Evolutionary conservation across 2,797 vertebrate species (phyloP), one percentile per base, ranked within the genome.

Genomic region (Aulostomus chinensis): DNA sequence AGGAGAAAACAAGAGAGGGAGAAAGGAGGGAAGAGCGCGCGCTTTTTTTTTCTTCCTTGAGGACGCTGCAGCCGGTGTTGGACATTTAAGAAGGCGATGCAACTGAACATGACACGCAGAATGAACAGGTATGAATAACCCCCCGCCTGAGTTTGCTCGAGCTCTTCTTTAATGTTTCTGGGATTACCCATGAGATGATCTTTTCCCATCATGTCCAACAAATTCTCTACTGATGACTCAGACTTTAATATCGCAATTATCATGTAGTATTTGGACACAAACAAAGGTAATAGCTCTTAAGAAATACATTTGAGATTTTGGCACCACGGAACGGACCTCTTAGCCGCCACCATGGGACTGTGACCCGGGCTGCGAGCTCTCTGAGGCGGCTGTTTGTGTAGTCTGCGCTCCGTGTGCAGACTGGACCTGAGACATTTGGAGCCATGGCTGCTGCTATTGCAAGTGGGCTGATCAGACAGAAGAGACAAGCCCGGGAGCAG

Each of bases 401-500:
- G 87, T 86, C 81, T 82, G 89, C 52, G 83, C 88, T 80, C 78
- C 58, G 83, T 57, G 86, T 58, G 77, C 86, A 73, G 80, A 87
- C 85, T 71, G 84, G 81, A 89, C 84, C 81, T 66, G 76, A 87
- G 83, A 79, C 80, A 79, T 85, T 80, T 76, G 72, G 70, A 90
- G 92, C 89, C 91, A 98, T 98, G 96, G 96, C 96, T 71, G 96
- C 96, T 78, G 96, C 96, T 55, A 98, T 98, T 60, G 96, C 96
- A 42, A 98, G 96, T 83, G 96, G 96, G 79, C 92, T 98, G 92
- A 99, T 99, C 94, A 93, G 96, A 40, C 96, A 99, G 91, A 99
- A 98, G 89, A 94, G 96, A 39, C 96, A 98, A 87, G 96, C 96
- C 61, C 91, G 96, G 82, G 96, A 99, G 88, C 96, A 99, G 86